These are phyloP conservation scores for Gymnodraco acuticeps DNA, from an alignment of 2,797 vertebrate genomes.

Conservation along the genomic window DNA sequence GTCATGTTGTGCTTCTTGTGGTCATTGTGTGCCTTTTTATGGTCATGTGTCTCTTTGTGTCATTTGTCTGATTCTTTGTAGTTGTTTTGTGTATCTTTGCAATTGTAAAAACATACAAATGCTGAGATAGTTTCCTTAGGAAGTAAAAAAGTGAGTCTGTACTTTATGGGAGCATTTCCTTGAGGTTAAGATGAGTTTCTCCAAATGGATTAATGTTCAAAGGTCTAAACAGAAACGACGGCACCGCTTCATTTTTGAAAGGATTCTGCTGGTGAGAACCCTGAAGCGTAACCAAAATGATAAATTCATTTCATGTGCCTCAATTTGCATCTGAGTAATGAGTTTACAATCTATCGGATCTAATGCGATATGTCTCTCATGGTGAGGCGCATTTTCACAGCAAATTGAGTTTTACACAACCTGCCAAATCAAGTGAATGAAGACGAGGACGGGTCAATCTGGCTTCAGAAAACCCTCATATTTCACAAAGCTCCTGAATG, in stretches of 20 bases:
- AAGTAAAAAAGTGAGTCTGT: constrained; percentile 3
- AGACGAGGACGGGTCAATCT: constrained; percentile 7
- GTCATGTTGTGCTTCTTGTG: too few relatives aligned
- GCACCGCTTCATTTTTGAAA: constrained; percentile 7
- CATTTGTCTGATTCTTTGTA: too few relatives aligned
- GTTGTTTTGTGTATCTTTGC: too few relatives aligned
- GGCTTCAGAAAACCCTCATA: constrained; percentile 22
- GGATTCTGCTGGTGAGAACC: constrained; percentile 5
- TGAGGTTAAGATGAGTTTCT: not conserved
- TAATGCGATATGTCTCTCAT: constrained; percentile 32
- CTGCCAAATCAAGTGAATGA: constrained; percentile 11
- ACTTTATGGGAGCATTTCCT: not conserved
- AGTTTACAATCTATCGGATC: constrained; percentile 40
- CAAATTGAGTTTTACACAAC: constrained; percentile 51
- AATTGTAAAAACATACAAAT: constrained; percentile 9
- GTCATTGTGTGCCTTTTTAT: too few relatives aligned
- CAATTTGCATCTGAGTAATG: constrained; percentile 33
- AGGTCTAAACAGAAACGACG: constrained; percentile 38
- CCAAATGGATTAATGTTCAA: constrained; percentile 17
- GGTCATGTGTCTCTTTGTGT: too few relatives aligned
- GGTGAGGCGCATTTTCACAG: constrained; percentile 26
- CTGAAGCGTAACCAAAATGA: constrained; percentile 25
- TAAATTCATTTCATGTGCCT: constrained; percentile 40
- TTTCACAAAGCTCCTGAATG: constrained; percentile 41
- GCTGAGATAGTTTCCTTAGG: constrained; percentile 4